Evolutionary conservation across 2,113 vertebrate genomes (phyloP), one percentile per base, ranked within the genome.

Genomic region (Syngnathus typhle): DNA sequence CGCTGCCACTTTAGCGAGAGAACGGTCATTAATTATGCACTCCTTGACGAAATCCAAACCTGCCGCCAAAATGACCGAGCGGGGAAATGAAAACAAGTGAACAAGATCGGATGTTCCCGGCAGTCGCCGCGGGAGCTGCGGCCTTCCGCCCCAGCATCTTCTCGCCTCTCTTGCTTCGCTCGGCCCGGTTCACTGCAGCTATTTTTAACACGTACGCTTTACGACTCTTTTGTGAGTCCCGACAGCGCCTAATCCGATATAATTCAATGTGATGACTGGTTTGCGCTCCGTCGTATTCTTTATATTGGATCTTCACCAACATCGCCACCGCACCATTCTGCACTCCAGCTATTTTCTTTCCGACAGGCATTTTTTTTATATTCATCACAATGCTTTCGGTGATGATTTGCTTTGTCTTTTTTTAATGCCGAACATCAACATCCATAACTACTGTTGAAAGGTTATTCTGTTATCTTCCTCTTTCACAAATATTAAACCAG

Each of bases 101-200:
- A 91, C 88, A 87, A 83, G 87, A 90, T 89, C 80, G 82, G 88
- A 84, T 88, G 86, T 89, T 89, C 88, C 88, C 87, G 79, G 81
- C 81, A 82, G 82, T 79, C 79, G 81, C 82, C 76, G 67, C 77
- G 47, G 78, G 80, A 32, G 27, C 27, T 32, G 27, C 27, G 27
- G 27, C 27, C 27, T 32, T 32, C 27, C 27, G 27, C 27, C 27
- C 87, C 81, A 85, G 82, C 81, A 67, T 72, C 38, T 39, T 59
- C 77, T 37, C 41, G 70, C 76, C 80, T 66, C 70, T 68, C 75
- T 69, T 38, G 69, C 76, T 70, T 71, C 83, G 75, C 75, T 75
- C 77, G 43, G 41, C 39, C 60, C 62, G 67, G 66, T 79, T 74
- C n/a, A 64, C 76, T 69, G 72, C 68, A 1, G 13, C 72, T 36